Conservation (phyloP, 2,888 invertebrate genomes). For the Dryococelus australis region DNA sequence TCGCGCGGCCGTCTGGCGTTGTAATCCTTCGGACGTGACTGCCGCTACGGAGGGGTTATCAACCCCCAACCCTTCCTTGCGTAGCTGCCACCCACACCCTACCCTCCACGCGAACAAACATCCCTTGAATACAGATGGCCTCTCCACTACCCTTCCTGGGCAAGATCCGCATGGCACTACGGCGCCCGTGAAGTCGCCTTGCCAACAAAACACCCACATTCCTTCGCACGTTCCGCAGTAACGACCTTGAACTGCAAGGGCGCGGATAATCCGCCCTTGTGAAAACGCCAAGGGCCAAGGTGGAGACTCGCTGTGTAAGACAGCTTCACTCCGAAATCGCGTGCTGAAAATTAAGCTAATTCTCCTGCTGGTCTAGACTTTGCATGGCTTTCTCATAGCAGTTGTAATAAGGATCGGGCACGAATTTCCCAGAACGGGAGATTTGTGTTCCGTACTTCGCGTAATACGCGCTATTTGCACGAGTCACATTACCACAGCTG, state of each 20-base stretch:
- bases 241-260: neutral
- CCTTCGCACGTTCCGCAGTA: neutral
- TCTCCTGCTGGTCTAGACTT: too few relatives aligned
- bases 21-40: conserved; percentile 1
- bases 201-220: neutral
- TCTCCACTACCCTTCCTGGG: neutral
- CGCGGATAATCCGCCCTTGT: neutral
- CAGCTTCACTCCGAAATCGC: too few relatives aligned
- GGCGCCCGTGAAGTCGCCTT: neutral
- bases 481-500: too few relatives aligned
- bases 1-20: neutral
- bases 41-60: neutral
- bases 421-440: too few relatives aligned
- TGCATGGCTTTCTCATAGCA: too few relatives aligned
- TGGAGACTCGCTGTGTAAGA: too few relatives aligned
- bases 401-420: too few relatives aligned
- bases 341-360: too few relatives aligned
- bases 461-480: too few relatives aligned
- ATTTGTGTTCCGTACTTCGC: too few relatives aligned
- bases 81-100: neutral
- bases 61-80: neutral
- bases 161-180: neutral
- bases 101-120: neutral
- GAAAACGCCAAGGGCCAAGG: too few relatives aligned
- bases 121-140: neutral